phyloP scores from a whole-genome alignment of 2,888 invertebrate genomes.

The Perdita meconis region DNA sequence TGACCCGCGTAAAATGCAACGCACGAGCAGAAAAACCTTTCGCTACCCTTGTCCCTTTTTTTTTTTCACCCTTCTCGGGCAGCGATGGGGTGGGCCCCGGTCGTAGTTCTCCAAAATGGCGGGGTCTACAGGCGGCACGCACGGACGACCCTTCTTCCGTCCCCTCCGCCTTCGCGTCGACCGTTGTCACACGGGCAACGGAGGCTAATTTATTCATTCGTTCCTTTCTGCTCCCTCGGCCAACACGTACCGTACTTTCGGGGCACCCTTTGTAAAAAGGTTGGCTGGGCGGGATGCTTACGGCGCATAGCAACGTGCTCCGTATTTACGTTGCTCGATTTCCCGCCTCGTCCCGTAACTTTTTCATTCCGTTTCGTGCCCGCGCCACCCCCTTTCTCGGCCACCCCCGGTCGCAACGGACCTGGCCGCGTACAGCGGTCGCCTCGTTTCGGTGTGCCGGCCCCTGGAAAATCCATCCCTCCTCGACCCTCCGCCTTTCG shows the following conservation, averaged over 20 bases:
- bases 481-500: conserved; percentile 61
- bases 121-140: conserved; percentile 45
- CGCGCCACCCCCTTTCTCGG: conserved; percentile 30
- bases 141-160: conserved; percentile 32
- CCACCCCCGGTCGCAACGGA: conserved; percentile 3
- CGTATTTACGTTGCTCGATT: conserved; percentile 81
- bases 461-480: conserved; percentile 49
- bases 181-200: conserved; percentile 67
- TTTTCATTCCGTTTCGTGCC: conserved; percentile 65
- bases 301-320: conserved; percentile 81
- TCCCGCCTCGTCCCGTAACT: conserved; percentile 71
- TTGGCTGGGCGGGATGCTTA: conserved; percentile 78
- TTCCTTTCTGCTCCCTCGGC: conserved; percentile 80
- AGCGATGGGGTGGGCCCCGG: conserved; percentile 5
- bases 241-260: conserved; percentile 80
- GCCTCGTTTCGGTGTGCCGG: conserved; percentile 38
- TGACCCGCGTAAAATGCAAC: conserved; percentile 65
- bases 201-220: conserved; percentile 83
- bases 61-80: no score
- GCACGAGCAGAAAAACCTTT: conserved; percentile 66
- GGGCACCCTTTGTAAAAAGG: conserved; percentile 82
- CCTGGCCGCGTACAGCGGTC: conserved; percentile 13
- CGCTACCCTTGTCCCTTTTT: conserved; percentile 58
- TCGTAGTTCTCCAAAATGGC: conserved; percentile 82
- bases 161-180: conserved; percentile 40